Evolutionary conservation across 2,113 vertebrate species (phyloP), one percentile per base, ranked within the genome.

Genomic region (Corythoichthys haematopterus): DNA sequence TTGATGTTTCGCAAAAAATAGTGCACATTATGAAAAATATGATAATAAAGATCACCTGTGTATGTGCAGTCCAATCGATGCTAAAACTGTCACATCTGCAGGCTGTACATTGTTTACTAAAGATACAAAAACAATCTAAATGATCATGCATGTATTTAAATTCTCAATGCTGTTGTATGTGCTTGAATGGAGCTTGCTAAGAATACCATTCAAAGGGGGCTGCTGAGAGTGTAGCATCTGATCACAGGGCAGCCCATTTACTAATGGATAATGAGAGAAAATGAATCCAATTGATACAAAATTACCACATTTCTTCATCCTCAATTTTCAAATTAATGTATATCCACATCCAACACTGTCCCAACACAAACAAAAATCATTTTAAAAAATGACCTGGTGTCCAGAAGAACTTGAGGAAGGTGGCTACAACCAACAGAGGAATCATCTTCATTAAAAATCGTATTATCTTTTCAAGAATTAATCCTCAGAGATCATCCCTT

Each of bases 31-130:
- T 13, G 10, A 47, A 36, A 56, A 14, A 13, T 5, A 6, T 2
- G 5, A 14, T 33, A 59, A 16, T n/a, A 50, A 38, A 38, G 38
- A 67, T 86, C 66, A 90, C 89, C 83, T 78, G 56, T 64, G 69
- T 48, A 48, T 20, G 40, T 79, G 55, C 50, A 86, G 73, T 53
- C 88, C 86, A 11, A 89, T 59, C 7, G 69, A 74, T 36, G 83
- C 81, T 9, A 91, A 46, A 7, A 84, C 72, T 1, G 79, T 60
- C 43, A 92, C 73, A 63, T 92, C 87, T 28, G 83, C 77, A 2
- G 88, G 91, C 47, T 65, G 81, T 0, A 91, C 70, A 3, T 59
- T 70, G 71, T 89, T 53, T 8, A 85, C 90, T 91, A 40, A 0
- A 68, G 20, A 56, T 15, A 67, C 4, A 64, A 38, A 35, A 46